Base-by-base conservation (phyloP, 2,888 invertebrate genomes). In the Pachymerium ferrugineum region DNA sequence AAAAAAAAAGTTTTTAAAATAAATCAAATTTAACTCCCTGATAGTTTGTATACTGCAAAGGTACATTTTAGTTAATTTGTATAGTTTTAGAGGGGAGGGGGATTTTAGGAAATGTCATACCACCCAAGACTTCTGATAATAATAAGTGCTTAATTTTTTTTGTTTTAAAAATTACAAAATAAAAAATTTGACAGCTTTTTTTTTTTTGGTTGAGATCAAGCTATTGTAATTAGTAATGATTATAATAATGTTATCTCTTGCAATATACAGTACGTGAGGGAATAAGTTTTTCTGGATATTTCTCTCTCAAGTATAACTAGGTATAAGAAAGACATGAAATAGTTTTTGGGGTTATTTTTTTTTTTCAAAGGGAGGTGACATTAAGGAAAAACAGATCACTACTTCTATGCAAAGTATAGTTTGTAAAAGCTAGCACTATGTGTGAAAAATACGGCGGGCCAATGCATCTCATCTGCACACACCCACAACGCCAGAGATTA, bases 321-420 rank as follows among this genome's bases (percentile, higher is more conserved):
- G 19, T 47, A 22, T 47, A 47, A 47, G 16, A 47, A 47, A 47
- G 47, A 47, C 47, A 19, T 22, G 47, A 47, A 47, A 16, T 47
- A 1, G 10, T 5, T 47, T 19, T 35, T 35, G 10, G 38, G 12
- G 38, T 35, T 42, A 14, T 42, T 19, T 10, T 42, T 42, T 47
- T n/a, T 47, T 19, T 16, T 19, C 10, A 35, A 35, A 10, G 12
- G 38, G 38, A 35, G 31, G 70, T 31, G 33, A 33, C 29, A 31
- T 30, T 70, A 16, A 47, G 47, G 47, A 47, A 47, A 47, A 47
- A 47, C 47, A 30, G 25, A 72, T 72, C 72, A 72, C 72, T 72
- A 72, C 72, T 72, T 72, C 72, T 72, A 72, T 72, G 72, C 72
- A 72, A 72, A 72, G 72, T 72, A 72, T 72, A 72, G 72, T 72